These are phyloP conservation scores for Hipposideros armiger DNA, from an alignment of 2,113 vertebrate genomes.

Conservation along the genomic window DNA sequence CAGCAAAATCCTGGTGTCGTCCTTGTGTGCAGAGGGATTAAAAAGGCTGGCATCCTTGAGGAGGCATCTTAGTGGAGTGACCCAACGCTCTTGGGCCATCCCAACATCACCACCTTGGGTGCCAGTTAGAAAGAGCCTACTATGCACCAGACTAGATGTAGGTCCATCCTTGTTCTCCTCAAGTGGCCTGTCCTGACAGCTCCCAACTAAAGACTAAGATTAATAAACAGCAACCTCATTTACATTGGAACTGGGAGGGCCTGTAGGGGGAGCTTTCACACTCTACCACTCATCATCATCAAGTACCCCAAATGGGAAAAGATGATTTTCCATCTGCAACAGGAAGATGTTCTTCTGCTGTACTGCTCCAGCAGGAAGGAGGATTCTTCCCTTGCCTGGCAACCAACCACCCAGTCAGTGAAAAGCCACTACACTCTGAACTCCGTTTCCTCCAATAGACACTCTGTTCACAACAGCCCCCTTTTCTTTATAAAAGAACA, in stretches of 20 bases:
- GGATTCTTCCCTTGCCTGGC: background rate
- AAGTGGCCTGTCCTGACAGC: background rate
- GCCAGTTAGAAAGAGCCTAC: background rate
- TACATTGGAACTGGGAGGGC: background rate
- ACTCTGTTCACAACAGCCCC: background rate
- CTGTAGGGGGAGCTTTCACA: background rate
- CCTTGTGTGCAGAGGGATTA: background rate
- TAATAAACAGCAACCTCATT: background rate
- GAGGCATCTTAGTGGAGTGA: background rate
- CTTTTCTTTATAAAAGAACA: background rate
- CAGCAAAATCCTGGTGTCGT: background rate
- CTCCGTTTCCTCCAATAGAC: background rate
- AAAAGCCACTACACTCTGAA: background rate
- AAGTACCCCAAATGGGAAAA: background rate
- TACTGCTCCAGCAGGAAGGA: background rate
- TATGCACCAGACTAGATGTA: fast-evolving
- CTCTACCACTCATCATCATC: background rate
- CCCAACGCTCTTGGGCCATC: fast-evolving
- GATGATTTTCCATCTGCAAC: background rate
- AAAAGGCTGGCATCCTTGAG: background rate
- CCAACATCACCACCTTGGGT: fast-evolving
- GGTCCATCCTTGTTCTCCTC: background rate
- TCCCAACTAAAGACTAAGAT: background rate
- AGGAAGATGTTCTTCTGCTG: background rate
- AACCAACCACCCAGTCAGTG: background rate